These are phyloP conservation scores for Eugnorisma glareosa DNA, from an alignment of 2,888 invertebrate genomes.

Conservation along the genomic window DNA sequence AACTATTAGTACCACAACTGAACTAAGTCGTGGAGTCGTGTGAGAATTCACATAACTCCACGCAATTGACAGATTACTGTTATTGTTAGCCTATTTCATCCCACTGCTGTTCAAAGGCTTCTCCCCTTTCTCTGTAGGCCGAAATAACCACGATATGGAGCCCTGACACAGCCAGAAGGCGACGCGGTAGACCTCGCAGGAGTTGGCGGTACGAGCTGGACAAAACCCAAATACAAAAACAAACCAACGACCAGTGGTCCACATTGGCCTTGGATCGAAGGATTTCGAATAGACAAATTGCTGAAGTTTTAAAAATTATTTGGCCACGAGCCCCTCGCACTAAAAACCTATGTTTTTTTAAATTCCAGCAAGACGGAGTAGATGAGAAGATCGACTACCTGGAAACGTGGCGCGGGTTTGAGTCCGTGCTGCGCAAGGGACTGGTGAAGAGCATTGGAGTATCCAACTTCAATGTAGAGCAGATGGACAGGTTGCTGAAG, in stretches of 20 bases:
- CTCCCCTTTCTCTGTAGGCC: too few relatives aligned
- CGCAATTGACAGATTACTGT: too few relatives aligned
- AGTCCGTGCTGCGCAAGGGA: constrained; percentile 92
- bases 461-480: constrained; percentile 94
- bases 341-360: background rate
- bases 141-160: too few relatives aligned
- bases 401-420: constrained; percentile 94
- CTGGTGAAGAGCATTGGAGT: constrained; percentile 93
- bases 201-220: too few relatives aligned
- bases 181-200: too few relatives aligned
- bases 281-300: background rate
- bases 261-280: too few relatives aligned
- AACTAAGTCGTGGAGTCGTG: background rate
- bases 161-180: too few relatives aligned
- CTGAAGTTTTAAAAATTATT: background rate
- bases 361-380: constrained; percentile 80
- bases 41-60: background rate
- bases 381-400: constrained; percentile 93
- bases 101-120: too few relatives aligned
- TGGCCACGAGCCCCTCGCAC: background rate
- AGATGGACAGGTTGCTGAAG: constrained; percentile 92
- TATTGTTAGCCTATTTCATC: too few relatives aligned
- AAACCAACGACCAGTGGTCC: too few relatives aligned
- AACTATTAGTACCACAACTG: background rate
- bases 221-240: too few relatives aligned